Conservation (phyloP, 2,113 vertebrate genomes). For the Caranx ignobilis region DNA sequence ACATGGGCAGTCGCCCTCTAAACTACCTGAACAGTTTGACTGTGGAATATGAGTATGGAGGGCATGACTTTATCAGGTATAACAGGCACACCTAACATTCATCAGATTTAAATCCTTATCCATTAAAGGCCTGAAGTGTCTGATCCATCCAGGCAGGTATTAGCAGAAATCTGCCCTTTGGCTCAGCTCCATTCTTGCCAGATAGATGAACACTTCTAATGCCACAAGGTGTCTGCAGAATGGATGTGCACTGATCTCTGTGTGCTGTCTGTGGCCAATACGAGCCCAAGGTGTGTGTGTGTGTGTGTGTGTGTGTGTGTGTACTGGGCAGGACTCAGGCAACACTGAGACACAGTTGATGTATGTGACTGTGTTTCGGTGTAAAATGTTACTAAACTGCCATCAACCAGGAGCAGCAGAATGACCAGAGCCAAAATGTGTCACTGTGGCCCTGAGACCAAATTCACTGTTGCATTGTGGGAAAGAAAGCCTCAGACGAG, state of each 20-base stretch:
- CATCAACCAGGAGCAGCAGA: constrained; percentile 40
- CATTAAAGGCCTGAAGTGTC: constrained; percentile 48
- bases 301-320: constrained; percentile 38
- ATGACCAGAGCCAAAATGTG: constrained; percentile 33
- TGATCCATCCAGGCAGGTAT: constrained; percentile 47
- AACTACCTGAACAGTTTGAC: constrained; percentile 21
- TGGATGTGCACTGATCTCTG: constrained; percentile 64
- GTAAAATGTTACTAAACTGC: constrained; percentile 43
- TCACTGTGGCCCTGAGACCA: constrained; percentile 48
- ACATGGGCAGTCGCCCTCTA: neutral
- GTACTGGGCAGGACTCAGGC: constrained; percentile 30
- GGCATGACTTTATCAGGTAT: constrained; percentile 48
- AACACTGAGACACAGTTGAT: constrained; percentile 46
- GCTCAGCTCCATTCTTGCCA: constrained; percentile 50
- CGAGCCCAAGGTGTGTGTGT: constrained; percentile 1
- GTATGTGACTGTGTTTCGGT: constrained; percentile 42
- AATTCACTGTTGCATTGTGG: constrained; percentile 46
- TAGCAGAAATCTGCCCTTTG: constrained; percentile 62
- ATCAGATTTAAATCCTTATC: constrained; percentile 49
- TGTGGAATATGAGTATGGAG: constrained; percentile 35
- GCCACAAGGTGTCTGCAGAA: constrained; percentile 56
- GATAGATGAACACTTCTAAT: constrained; percentile 58
- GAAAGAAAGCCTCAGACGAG: constrained; percentile 19
- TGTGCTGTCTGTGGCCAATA: constrained; percentile 36
- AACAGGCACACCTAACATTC: constrained; percentile 40